These are phyloP conservation scores for Dicyrtomina minuta DNA, from an alignment of 2,888 invertebrate species.

Conservation along the genomic window DNA sequence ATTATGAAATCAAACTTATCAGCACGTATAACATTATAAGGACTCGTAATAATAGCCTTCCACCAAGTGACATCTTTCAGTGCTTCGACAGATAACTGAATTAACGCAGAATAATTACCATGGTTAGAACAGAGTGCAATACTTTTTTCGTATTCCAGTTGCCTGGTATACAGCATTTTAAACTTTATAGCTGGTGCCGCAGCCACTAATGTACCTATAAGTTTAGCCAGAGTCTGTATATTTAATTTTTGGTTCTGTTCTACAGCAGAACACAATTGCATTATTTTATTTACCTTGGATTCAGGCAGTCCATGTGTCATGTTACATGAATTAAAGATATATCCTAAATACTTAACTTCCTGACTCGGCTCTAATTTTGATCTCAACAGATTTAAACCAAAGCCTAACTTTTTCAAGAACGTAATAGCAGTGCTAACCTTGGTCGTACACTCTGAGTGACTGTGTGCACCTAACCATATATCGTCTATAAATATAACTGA, in stretches of 20 bases:
- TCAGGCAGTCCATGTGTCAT: background rate
- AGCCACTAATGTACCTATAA: too few relatives aligned
- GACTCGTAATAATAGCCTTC: background rate
- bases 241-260: background rate
- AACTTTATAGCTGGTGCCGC: too few relatives aligned
- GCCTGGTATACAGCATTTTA: too few relatives aligned
- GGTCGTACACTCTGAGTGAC: background rate
- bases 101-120: background rate
- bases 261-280: background rate
- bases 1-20: background rate
- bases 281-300: background rate
- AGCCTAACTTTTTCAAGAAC: conserved; percentile 3
- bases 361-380: background rate
- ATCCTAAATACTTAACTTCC: conserved; percentile 12
- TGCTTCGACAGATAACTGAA: background rate
- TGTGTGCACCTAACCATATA: conserved; percentile 8
- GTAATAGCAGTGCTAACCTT: background rate
- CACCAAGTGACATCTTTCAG: background rate
- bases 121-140: background rate
- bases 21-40: background rate
- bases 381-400: conserved; percentile 1
- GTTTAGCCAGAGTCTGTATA: conserved; percentile 2
- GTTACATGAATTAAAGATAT: conserved; percentile 19
- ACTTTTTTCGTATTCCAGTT: conserved; percentile 2
- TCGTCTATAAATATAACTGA: conserved; percentile 36